A percentile compares a stretch with the other conserved stretches of the same genome.
Conservation (phyloP, 2,888 invertebrate genomes). For the Pammene aurita region DNA sequence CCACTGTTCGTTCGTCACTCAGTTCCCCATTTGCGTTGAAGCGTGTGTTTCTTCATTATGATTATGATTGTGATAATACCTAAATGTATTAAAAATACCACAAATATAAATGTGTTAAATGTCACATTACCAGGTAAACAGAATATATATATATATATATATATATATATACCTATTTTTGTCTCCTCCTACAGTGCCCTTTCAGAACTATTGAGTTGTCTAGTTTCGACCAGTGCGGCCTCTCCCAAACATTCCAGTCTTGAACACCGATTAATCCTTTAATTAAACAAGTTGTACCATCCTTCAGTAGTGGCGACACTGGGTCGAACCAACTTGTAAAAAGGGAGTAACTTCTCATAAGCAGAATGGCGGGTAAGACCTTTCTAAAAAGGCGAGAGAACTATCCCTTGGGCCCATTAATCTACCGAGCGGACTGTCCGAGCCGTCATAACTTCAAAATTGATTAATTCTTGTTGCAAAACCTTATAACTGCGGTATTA, state of each 20-base stretch:
- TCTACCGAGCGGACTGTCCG: conserved; percentile 37
- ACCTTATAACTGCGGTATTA: conserved; percentile 2
- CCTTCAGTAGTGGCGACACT: conserved; percentile 20
- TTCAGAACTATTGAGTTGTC: neutral
- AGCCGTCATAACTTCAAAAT: conserved; percentile 39
- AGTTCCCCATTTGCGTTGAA: no score
- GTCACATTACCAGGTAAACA: no score
- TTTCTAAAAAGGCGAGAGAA: conserved; percentile 1
- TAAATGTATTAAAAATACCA: no score
- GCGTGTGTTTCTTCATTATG: no score
- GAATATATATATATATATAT: neutral
- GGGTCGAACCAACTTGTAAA: neutral
- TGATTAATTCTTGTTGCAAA: conserved; percentile 38
- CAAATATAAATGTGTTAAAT: no score
- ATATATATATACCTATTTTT: neutral
- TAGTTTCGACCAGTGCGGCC: neutral
- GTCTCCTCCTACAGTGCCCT: neutral
- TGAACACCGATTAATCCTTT: conserved; percentile 30
- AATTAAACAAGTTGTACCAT: conserved; percentile 38
- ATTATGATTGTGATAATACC: no score
- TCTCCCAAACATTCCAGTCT: conserved; percentile 10
- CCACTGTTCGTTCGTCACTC: no score
- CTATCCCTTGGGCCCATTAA: conserved; percentile 37
- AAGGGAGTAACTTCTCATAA: neutral
- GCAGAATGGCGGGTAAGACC: neutral